Percentiles rank a stretch among this genome's conserved stretches.
These are phyloP conservation scores for Pangasianodon hypophthalmus DNA, from an alignment of 2,113 vertebrate species.

Conservation along the genomic window DNA sequence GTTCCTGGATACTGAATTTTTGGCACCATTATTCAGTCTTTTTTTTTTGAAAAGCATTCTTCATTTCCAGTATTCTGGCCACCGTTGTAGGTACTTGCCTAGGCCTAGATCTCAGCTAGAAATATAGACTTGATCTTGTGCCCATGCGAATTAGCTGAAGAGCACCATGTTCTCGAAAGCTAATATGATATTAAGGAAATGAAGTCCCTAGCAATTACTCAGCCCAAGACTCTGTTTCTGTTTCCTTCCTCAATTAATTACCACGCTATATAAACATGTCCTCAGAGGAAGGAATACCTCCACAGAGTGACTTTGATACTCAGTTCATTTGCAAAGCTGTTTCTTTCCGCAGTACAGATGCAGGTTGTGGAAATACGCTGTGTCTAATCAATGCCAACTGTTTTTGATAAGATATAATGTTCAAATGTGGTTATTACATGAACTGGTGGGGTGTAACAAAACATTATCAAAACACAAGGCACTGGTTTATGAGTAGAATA, in stretches of 20 bases:
- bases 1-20: not conserved
- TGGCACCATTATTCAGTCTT: not conserved
- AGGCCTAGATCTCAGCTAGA: not conserved
- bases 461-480: not conserved
- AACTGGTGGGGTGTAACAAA: constrained; percentile 3
- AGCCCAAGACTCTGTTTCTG: constrained; percentile 29
- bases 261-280: constrained; percentile 23
- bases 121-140: not conserved
- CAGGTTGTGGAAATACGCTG: not conserved
- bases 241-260: constrained; percentile 30
- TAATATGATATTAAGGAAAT: constrained; percentile 47
- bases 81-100: not conserved
- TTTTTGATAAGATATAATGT: not conserved
- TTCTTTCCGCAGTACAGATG: not conserved
- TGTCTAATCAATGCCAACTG: constrained; percentile 8
- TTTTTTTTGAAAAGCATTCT: not conserved
- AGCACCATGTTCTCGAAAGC: constrained; percentile 19
- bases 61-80: not conserved
- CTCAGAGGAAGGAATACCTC: constrained; percentile 17
- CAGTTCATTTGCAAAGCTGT: constrained; percentile 6
- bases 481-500: not conserved
- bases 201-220: constrained; percentile 38
- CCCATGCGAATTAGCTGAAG: constrained; percentile 1
- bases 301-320: constrained; percentile 28
- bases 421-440: not conserved